Evolutionary conservation across 2,797 vertebrate genomes (phyloP).

Genomic region (Malacoraja senta): DNA sequence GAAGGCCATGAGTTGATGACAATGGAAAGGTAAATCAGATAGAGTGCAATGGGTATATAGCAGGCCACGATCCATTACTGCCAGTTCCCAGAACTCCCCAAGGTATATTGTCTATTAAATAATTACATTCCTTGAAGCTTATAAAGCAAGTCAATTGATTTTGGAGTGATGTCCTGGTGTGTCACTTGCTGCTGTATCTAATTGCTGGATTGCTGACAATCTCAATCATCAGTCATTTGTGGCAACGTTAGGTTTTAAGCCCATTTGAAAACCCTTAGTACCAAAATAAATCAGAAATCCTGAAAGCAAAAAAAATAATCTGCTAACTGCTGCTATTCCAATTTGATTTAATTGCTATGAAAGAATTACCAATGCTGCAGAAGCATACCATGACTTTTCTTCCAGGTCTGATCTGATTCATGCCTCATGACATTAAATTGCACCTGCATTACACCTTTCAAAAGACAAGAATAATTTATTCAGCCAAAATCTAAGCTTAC

Average conservation of each 20-base stretch:
- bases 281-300: neutral
- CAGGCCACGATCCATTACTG: neutral
- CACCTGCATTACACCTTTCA: neutral
- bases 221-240: neutral
- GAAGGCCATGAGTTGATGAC: too few species aligned
- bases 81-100: neutral
- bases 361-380: neutral
- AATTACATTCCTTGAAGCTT: neutral
- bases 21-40: neutral
- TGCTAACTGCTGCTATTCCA: neutral
- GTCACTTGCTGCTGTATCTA: neutral
- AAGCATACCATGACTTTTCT: neutral
- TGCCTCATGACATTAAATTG: neutral
- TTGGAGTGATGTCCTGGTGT: neutral
- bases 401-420: neutral
- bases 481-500: neutral
- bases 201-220: neutral
- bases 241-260: neutral
- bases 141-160: neutral
- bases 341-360: neutral
- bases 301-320: neutral
- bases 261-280: neutral
- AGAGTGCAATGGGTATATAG: too few species aligned
- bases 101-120: neutral
- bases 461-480: neutral